A percentile compares a stretch with the other conserved stretches of the same genome.
These are phyloP conservation scores for Holotrichia oblita DNA, from an alignment of 1,140 invertebrate genomes.

Conservation along the genomic window DNA sequence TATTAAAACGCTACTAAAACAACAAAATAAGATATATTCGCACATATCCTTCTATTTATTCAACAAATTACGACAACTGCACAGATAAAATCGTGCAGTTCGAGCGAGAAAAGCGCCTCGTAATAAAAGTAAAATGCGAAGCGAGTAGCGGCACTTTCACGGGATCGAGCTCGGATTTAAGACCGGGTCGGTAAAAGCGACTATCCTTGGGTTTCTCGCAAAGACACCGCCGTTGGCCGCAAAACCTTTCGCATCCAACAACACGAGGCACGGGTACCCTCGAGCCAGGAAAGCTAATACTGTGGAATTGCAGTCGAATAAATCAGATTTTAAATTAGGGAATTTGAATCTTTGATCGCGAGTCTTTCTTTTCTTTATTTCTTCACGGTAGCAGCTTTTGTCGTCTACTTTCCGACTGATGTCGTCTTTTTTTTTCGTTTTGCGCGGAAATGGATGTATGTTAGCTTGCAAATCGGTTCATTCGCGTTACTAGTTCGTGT, in stretches of 20 bases:
- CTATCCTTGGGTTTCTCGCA: neutral
- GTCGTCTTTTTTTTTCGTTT: no score
- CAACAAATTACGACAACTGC: neutral
- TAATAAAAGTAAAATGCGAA: neutral
- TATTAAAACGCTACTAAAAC: no score
- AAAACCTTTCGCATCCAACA: neutral
- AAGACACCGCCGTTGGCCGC: neutral
- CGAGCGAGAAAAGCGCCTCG: neutral
- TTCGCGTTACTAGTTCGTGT: no score
- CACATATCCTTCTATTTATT: neutral
- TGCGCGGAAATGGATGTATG: no score
- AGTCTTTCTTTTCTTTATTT: neutral
- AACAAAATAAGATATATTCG: no score
- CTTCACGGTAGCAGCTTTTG: neutral
- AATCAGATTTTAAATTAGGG: constrained; percentile 21
- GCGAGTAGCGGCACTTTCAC: neutral
- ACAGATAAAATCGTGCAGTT: neutral
- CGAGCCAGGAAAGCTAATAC: neutral
- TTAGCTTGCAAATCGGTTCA: no score
- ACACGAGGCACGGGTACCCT: neutral
- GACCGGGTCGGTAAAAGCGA: neutral
- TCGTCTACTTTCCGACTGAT: no score
- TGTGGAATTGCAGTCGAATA: constrained; percentile 5
- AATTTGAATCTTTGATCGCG: constrained; percentile 17
- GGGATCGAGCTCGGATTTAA: neutral